These are phyloP conservation scores for Sinhomidia bicolor DNA, from an alignment of 2,888 invertebrate genomes.

Conservation along the genomic window DNA sequence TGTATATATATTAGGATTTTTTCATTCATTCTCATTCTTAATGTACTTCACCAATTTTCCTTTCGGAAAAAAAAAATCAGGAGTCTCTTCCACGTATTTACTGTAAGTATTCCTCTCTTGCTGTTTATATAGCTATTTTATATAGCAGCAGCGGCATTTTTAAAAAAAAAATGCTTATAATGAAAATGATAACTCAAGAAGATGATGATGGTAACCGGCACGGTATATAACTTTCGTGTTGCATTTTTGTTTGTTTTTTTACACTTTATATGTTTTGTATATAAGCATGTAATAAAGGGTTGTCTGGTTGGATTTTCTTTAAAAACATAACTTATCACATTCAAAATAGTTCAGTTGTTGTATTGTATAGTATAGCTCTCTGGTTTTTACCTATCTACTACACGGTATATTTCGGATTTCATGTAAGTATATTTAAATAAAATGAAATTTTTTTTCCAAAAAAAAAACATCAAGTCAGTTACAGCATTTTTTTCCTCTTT, in stretches of 20 bases:
- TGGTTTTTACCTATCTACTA: constrained; percentile 45
- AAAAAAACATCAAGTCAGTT: background rate
- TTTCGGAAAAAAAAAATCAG: background rate
- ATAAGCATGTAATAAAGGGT: constrained; percentile 57
- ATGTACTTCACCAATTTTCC: background rate
- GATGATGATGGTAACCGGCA: background rate
- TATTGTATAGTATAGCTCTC: constrained; percentile 69
- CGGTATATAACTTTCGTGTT: constrained; percentile 4
- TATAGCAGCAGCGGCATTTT: background rate
- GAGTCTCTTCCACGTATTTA: constrained; percentile 1
- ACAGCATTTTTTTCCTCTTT: background rate
- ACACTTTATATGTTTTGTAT: background rate
- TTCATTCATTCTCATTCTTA: background rate
- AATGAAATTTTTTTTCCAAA: background rate
- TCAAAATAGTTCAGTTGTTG: constrained; percentile 68
- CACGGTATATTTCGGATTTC: constrained; percentile 20
- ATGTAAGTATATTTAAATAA: constrained; percentile 32
- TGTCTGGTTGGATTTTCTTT: constrained; percentile 20
- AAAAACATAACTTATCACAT: constrained; percentile 66
- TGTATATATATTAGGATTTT: too few species aligned
- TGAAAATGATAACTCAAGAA: constrained; percentile 1
- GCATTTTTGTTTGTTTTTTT: too few species aligned
- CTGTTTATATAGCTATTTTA: too few species aligned
- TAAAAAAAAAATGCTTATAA: background rate
- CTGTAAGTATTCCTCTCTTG: background rate